A percentile compares a stretch with the other conserved stretches of the same genome.
Evolutionary conservation across 2,113 vertebrate genomes (phyloP).

Genomic region (Misgurnus mizolepis): DNA sequence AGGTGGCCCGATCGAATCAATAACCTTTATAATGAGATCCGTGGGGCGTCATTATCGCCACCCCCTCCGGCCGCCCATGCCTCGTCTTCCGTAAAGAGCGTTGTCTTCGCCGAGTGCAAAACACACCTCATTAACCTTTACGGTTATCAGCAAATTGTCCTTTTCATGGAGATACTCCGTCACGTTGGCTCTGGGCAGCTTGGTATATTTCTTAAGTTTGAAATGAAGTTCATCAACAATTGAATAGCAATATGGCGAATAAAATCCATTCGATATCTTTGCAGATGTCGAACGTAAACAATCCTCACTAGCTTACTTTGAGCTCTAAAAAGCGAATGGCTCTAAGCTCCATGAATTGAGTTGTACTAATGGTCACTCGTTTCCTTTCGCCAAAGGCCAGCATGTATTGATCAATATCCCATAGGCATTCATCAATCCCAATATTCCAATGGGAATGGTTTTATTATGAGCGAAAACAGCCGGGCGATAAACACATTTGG

Average conservation of each 20-base stretch:
- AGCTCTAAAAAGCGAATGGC: neutral
- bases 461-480: constrained; percentile 41
- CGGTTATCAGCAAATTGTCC: constrained; percentile 55
- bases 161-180: constrained; percentile 18
- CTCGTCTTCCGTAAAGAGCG: constrained; percentile 68
- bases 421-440: constrained; percentile 41
- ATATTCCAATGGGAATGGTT: constrained; percentile 34
- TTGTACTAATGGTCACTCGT: constrained; percentile 34
- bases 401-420: constrained; percentile 50
- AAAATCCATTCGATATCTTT: no score
- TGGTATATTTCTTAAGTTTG: no score
- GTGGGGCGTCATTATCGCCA: constrained; percentile 64
- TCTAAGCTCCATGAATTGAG: neutral
- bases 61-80: constrained; percentile 51
- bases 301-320: no score
- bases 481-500: constrained; percentile 55
- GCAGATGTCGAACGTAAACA: no score
- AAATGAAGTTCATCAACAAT: neutral
- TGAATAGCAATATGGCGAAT: no score
- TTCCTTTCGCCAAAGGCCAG: constrained; percentile 22
- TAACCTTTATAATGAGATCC: constrained; percentile 78
- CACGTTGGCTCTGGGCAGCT: no score
- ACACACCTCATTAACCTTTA: constrained; percentile 74
- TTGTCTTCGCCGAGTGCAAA: constrained; percentile 55
- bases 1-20: constrained; percentile 73